These are phyloP conservation scores for Celastrina argiolus DNA, from an alignment of 2,888 invertebrate genomes.

Conservation along the genomic window DNA sequence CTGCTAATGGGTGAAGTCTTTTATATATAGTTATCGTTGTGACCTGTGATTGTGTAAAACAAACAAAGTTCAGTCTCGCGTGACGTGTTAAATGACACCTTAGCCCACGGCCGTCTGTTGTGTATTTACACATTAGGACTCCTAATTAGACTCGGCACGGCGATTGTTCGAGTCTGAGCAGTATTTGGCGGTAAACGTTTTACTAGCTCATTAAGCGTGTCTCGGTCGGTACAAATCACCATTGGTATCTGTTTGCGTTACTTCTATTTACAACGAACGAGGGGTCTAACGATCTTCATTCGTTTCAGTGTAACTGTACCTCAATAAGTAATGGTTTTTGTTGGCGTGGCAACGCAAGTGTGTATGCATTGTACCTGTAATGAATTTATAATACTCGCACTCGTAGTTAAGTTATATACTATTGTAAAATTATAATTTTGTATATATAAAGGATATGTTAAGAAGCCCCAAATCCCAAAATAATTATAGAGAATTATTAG, in stretches of 20 bases:
- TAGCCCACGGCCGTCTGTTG: neutral
- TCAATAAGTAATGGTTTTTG: constrained; percentile 28
- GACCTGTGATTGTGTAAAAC: no score
- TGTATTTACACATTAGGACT: constrained; percentile 7
- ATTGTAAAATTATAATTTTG: no score
- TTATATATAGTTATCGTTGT: no score
- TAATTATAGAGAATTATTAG: no score
- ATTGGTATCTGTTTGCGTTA: constrained; percentile 47
- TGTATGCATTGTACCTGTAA: neutral
- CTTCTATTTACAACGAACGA: constrained; percentile 46
- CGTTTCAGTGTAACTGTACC: constrained; percentile 46
- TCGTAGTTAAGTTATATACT: no score
- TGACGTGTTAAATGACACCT: neutral
- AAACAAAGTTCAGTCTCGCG: no score
- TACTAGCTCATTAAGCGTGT: constrained; percentile 57
- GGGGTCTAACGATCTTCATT: constrained; percentile 47
- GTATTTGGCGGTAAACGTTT: constrained; percentile 44
- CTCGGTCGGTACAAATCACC: constrained; percentile 53
- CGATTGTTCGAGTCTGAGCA: constrained; percentile 34
- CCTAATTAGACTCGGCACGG: constrained; percentile 20
- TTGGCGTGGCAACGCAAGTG: neutral
- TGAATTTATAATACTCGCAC: no score
- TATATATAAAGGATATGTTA: no score
- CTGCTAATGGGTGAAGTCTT: no score
- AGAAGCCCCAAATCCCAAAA: no score